phyloP scores from a whole-genome alignment of 2,113 vertebrate genomes.

The Platysternon megacephalum region DNA sequence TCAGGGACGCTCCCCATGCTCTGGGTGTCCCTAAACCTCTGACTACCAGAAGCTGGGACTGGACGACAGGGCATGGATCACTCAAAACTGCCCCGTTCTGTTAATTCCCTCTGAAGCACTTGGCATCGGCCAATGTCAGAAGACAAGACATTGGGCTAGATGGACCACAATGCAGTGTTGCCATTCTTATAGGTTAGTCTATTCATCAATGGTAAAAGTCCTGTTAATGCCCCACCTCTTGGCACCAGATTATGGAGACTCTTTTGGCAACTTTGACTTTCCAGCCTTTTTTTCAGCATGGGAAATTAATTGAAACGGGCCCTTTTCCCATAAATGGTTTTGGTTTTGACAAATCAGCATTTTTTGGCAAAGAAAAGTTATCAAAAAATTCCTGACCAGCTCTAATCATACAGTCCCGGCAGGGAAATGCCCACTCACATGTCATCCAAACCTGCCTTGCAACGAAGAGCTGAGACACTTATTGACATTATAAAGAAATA shows the following conservation, averaged over 20 bases:
- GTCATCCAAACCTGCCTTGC: fast-evolving
- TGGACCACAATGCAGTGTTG: not conserved
- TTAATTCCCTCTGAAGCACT: not conserved
- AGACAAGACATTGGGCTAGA: not conserved
- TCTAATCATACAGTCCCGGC: not conserved
- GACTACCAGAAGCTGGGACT: not conserved
- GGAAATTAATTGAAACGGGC: not conserved
- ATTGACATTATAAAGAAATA: not conserved
- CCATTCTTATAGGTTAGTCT: not conserved
- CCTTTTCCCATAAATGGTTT: not conserved
- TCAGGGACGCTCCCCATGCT: not conserved
- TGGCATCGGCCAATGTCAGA: not conserved
- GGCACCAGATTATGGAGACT: fast-evolving
- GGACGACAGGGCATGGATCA: not conserved
- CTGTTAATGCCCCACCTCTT: not conserved
- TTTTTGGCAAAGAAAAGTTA: not conserved
- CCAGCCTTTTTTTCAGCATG: not conserved
- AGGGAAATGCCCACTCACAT: not conserved
- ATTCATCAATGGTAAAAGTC: not conserved
- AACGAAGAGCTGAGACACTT: not conserved
- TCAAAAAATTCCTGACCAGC: not conserved
- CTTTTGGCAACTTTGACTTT: not conserved
- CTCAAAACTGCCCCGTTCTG: not conserved
- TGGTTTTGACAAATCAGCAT: not conserved
- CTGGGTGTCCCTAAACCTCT: not conserved